These are phyloP conservation scores for Heliconius hortense DNA, from an alignment of 2,888 invertebrate genomes.

Conservation along the genomic window DNA sequence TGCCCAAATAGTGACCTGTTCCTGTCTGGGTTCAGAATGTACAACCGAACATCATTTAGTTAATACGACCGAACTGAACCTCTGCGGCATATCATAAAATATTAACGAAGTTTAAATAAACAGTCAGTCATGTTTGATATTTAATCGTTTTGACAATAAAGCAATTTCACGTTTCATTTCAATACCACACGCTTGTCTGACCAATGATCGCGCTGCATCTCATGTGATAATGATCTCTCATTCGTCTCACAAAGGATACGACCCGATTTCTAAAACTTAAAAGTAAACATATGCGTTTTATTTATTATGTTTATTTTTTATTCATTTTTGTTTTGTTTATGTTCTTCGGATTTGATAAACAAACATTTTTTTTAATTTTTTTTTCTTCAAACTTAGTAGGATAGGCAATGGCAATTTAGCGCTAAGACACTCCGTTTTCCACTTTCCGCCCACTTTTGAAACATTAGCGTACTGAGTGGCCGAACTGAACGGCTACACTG, in stretches of 20 bases:
- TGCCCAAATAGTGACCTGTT: too few relatives aligned
- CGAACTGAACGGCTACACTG: too few relatives aligned
- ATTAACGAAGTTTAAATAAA: slow-evolving; percentile 31
- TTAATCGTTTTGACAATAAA: slow-evolving; percentile 40
- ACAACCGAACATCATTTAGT: neutral
- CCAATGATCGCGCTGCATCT: slow-evolving; percentile 36
- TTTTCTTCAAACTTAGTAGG: neutral
- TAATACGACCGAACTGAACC: neutral
- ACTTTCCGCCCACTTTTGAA: too few relatives aligned
- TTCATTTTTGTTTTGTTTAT: neutral
- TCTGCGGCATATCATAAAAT: neutral
- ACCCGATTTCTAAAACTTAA: slow-evolving; percentile 21
- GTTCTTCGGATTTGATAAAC: too few relatives aligned
- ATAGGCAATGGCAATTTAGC: too few relatives aligned
- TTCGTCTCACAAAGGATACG: slow-evolving; percentile 34
- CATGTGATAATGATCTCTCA: slow-evolving; percentile 40
- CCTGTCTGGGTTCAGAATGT: neutral
- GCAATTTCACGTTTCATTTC: slow-evolving; percentile 42
- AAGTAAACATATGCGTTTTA: neutral
- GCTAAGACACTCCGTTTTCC: too few relatives aligned
- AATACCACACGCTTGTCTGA: slow-evolving; percentile 40
- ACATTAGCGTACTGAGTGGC: too few relatives aligned
- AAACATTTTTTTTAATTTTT: neutral
- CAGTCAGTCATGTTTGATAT: slow-evolving; percentile 33
- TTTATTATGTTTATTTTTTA: neutral